Percentiles rank a stretch among this genome's conserved stretches.
Evolutionary conservation across 2,113 vertebrate genomes (phyloP).

Genomic region (Phaethon lepturus): DNA sequence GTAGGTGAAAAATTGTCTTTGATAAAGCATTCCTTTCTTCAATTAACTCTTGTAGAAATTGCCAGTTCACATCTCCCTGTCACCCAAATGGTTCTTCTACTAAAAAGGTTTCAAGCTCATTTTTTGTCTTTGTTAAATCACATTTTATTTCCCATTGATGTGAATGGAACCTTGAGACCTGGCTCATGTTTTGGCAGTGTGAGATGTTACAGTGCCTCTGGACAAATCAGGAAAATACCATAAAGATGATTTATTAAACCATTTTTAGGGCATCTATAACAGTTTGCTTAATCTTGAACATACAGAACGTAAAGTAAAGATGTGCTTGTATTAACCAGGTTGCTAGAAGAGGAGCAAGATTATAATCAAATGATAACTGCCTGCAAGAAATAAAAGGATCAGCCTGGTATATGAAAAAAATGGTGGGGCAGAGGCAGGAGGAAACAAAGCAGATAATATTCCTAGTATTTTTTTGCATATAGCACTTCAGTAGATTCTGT

Average conservation of each 20-base stretch:
- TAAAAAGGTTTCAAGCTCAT: neutral
- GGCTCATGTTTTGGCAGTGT: neutral
- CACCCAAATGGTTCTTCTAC: conserved; percentile 1
- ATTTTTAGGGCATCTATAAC: neutral
- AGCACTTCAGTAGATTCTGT: neutral
- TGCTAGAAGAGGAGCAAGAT: neutral
- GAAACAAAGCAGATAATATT: neutral
- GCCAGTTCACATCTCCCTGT: neutral
- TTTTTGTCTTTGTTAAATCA: conserved; percentile 11
- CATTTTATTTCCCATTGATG: neutral
- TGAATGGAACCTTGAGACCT: neutral
- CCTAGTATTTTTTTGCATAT: neutral
- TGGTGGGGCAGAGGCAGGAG: neutral
- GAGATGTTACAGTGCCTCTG: neutral
- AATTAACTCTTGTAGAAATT: conserved; percentile 14
- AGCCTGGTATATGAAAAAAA: neutral
- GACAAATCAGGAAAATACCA: neutral
- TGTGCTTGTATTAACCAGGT: neutral
- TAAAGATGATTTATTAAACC: neutral
- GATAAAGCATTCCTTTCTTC: conserved; percentile 18
- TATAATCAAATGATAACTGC: neutral
- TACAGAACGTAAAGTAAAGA: neutral
- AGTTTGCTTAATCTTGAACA: neutral
- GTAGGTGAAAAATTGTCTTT: neutral
- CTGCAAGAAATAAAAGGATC: neutral